phyloP scores from a whole-genome alignment of 2,113 vertebrate genomes.

The Oryzias woworae region DNA sequence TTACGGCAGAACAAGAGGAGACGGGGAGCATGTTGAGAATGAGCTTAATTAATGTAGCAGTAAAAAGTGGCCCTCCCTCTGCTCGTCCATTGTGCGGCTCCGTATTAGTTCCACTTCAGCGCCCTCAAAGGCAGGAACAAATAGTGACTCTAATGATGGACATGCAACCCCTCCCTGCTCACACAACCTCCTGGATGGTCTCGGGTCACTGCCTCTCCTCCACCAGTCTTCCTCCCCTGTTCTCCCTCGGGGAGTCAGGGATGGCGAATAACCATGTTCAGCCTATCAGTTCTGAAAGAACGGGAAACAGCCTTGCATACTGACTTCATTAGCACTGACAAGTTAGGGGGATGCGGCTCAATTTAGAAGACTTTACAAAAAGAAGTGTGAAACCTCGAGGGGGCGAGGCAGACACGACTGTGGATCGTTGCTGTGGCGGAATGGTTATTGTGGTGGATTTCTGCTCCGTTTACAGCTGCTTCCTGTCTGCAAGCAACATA shows the following conservation, averaged over 20 bases:
- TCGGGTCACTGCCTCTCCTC: conserved; percentile 80
- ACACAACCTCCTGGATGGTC: conserved; percentile 60
- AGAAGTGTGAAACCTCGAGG: conserved; percentile 32
- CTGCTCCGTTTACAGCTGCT: conserved; percentile 29
- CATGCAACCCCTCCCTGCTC: conserved; percentile 64
- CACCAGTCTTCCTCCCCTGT: conserved; percentile 45
- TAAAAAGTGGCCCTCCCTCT: conserved; percentile 79
- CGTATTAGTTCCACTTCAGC: conserved; percentile 83
- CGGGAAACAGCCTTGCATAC: conserved; percentile 68
- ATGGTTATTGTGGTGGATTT: conserved; percentile 29
- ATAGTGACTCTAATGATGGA: conserved; percentile 80
- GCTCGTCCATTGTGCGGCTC: conserved; percentile 66
- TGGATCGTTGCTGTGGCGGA: conserved; percentile 7
- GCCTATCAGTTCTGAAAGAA: conserved; percentile 78
- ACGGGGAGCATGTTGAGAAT: conserved; percentile 63
- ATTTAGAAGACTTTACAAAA: conserved; percentile 67
- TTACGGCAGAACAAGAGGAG: conserved; percentile 46
- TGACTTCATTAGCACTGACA: conserved; percentile 87
- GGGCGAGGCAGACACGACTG: conserved; percentile 37
- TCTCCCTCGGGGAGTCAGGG: conserved; percentile 60
- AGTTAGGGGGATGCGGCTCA: conserved; percentile 64
- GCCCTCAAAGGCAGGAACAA: conserved; percentile 74
- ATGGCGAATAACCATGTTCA: conserved; percentile 80
- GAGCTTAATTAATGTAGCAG: conserved; percentile 88
- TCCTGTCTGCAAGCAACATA: conserved; percentile 24